Evolutionary conservation across 2,888 invertebrate genomes (phyloP).

Genomic region (Myathropa florea): DNA sequence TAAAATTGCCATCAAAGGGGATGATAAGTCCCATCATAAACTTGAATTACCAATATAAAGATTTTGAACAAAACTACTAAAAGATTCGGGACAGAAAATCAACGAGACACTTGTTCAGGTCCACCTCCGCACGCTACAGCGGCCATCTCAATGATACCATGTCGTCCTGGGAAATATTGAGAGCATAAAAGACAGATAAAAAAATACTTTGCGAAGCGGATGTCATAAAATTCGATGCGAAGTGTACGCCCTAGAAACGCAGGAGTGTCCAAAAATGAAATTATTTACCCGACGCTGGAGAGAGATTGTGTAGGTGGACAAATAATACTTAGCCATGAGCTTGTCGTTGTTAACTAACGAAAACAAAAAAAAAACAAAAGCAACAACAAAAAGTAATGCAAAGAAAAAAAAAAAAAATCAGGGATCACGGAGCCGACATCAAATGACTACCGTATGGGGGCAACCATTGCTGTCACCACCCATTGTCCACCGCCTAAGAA

Average conservation of each 20-base stretch:
- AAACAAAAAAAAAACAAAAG: background rate
- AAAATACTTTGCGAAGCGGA: constrained; percentile 16
- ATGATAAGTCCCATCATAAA: background rate
- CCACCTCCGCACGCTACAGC: background rate
- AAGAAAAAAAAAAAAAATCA: constrained; percentile 25
- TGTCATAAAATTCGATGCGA: constrained; percentile 39
- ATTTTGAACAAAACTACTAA: background rate
- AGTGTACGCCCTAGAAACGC: background rate
- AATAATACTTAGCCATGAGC: constrained; percentile 10
- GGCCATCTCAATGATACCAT: constrained; percentile 5
- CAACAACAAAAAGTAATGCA: background rate
- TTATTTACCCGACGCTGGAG: background rate
- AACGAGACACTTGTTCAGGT: background rate
- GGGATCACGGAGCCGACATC: constrained; percentile 16
- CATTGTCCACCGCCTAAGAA: background rate
- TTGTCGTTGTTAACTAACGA: background rate
- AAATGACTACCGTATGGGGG: constrained; percentile 8
- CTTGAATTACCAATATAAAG: background rate
- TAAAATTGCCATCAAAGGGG: constrained; percentile 6
- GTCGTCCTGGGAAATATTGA: constrained; percentile 11
- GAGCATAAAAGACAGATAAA: constrained; percentile 33
- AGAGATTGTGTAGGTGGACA: background rate
- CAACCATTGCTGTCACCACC: constrained; percentile 9
- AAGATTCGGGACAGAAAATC: background rate
- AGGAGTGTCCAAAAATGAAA: constrained; percentile 3